phyloP scores from a whole-genome alignment of 2,113 vertebrate genomes.

The Pardalotus punctatus region DNA sequence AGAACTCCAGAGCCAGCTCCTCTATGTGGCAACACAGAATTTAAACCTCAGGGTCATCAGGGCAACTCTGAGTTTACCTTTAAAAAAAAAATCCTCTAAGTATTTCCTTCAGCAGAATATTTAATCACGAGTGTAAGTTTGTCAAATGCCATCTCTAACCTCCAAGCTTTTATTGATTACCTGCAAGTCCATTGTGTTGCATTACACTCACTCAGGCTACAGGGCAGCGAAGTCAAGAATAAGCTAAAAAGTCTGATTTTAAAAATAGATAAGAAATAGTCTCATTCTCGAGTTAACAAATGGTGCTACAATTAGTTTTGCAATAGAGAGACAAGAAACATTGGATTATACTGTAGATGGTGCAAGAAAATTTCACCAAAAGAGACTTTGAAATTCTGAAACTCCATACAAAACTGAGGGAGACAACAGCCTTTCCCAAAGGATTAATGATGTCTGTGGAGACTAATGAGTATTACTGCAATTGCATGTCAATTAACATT shows the following conservation, averaged over 20 bases:
- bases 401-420: neutral
- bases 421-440: constrained; percentile 10
- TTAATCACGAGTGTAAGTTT: constrained; percentile 56
- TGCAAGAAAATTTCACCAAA: neutral
- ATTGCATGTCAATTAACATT: neutral
- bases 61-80: constrained; percentile 7
- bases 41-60: constrained; percentile 12
- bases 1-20: neutral
- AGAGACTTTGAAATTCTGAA: neutral
- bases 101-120: constrained; percentile 61
- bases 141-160: constrained; percentile 63
- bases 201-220: constrained; percentile 43
- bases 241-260: constrained; percentile 33
- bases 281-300: neutral
- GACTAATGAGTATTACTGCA: neutral
- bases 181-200: constrained; percentile 61
- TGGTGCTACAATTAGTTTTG: neutral
- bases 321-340: neutral
- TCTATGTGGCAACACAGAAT: neutral
- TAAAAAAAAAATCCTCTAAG: constrained; percentile 5
- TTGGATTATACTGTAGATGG: neutral
- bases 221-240: constrained; percentile 10
- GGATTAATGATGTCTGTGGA: neutral
- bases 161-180: constrained; percentile 69
- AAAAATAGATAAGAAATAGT: constrained; percentile 39